Percentiles rank a stretch among this genome's conserved stretches.
phyloP scores from a whole-genome alignment of 2,888 invertebrate species.

The Drosophila melanosoma region DNA sequence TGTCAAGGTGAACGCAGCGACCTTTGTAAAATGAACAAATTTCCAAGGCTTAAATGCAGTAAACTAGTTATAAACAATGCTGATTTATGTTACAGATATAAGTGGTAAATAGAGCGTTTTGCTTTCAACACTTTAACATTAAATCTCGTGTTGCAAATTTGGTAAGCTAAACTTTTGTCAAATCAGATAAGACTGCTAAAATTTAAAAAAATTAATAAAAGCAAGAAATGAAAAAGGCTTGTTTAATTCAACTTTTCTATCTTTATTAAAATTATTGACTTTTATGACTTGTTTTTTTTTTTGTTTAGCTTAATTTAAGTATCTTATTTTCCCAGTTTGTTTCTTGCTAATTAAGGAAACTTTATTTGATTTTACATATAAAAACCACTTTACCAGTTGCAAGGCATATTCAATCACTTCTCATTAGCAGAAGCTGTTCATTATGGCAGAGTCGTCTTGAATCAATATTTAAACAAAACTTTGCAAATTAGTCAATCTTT shows the following conservation, averaged over 20 bases:
- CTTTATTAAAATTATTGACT: background rate
- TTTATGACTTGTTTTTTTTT: background rate
- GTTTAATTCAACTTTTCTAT: background rate
- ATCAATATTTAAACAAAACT: constrained; percentile 33
- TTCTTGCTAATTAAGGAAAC: background rate
- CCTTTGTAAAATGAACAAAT: constrained; percentile 65
- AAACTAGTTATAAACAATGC: constrained; percentile 4
- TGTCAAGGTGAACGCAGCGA: constrained; percentile 71
- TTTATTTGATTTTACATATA: background rate
- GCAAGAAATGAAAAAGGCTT: background rate
- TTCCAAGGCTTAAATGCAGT: constrained; percentile 18
- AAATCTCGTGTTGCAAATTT: background rate
- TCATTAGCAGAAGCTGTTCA: constrained; percentile 34
- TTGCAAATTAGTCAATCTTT: constrained; percentile 16
- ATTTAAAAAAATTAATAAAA: background rate
- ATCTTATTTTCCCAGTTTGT: background rate
- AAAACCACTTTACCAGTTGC: constrained; percentile 9
- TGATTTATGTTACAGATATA: background rate
- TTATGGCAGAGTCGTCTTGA: constrained; percentile 19
- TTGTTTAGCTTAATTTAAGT: background rate
- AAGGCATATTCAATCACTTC: constrained; percentile 2
- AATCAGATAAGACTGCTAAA: background rate
- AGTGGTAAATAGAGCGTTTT: background rate
- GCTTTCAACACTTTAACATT: background rate
- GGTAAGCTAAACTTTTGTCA: background rate